Conservation (phyloP, 2,113 vertebrate species). For the Scatophagus argus region DNA sequence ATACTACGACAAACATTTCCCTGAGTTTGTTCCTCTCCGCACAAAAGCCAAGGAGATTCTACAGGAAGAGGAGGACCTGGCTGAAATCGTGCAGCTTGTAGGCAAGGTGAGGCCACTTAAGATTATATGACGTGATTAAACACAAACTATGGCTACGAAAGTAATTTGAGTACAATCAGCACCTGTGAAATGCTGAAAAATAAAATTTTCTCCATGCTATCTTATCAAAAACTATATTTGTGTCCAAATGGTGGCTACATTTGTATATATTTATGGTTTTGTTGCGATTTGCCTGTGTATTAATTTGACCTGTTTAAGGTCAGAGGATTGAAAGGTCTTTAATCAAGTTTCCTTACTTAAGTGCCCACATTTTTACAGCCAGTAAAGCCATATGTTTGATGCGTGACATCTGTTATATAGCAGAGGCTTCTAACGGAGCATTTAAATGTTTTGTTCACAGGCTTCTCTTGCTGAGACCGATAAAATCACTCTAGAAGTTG, state of each 20-base stretch:
- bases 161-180: neutral
- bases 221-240: neutral
- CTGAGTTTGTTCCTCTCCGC: conserved; percentile 95
- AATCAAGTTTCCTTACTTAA: too few species aligned
- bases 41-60: conserved; percentile 98
- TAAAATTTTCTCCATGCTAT: neutral
- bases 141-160: neutral
- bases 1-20: conserved; percentile 96
- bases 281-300: neutral
- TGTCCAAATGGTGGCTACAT: too few species aligned
- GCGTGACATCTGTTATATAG: neutral
- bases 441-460: conserved; percentile 72
- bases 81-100: conserved; percentile 98
- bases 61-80: conserved; percentile 97
- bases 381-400: neutral
- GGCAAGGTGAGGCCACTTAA: conserved; percentile 88
- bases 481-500: conserved; percentile 98
- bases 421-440: neutral
- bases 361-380: neutral
- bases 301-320: too few species aligned
- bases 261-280: neutral
- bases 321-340: neutral
- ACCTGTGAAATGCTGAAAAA: neutral
- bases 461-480: conserved; percentile 97
- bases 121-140: neutral